phyloP scores from a whole-genome alignment of 2,888 invertebrate genomes.

The Tineola bisselliella region DNA sequence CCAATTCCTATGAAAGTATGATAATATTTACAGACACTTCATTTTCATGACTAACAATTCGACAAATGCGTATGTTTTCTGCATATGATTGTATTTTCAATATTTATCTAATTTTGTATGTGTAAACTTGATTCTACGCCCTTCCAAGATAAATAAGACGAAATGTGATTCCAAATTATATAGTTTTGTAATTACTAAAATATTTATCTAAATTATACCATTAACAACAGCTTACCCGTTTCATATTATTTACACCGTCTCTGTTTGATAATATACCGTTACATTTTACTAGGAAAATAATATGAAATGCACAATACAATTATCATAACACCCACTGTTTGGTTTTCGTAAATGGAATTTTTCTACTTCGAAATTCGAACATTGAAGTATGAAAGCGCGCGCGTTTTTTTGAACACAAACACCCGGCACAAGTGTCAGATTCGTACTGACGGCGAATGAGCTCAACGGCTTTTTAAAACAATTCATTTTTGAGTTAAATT shows the following conservation, averaged over 20 bases:
- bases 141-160: too few species aligned
- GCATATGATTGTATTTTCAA: too few species aligned
- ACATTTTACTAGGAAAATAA: not conserved
- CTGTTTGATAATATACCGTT: not conserved
- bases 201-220: too few species aligned
- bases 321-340: not conserved
- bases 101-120: too few species aligned
- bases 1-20: too few species aligned
- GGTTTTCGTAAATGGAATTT: not conserved
- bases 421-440: not conserved
- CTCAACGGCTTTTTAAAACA: not conserved
- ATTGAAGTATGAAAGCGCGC: not conserved
- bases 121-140: too few species aligned
- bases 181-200: too few species aligned
- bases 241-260: conserved; percentile 1
- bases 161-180: too few species aligned
- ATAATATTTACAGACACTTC: too few species aligned
- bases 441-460: not conserved
- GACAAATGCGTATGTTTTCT: too few species aligned
- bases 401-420: not conserved
- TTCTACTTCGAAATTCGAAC: not conserved
- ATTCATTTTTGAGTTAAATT: not conserved
- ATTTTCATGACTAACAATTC: too few species aligned
- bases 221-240: not conserved
- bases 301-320: not conserved